Conservation (phyloP, 2,113 vertebrate genomes). For the Nematolebias whitei region DNA sequence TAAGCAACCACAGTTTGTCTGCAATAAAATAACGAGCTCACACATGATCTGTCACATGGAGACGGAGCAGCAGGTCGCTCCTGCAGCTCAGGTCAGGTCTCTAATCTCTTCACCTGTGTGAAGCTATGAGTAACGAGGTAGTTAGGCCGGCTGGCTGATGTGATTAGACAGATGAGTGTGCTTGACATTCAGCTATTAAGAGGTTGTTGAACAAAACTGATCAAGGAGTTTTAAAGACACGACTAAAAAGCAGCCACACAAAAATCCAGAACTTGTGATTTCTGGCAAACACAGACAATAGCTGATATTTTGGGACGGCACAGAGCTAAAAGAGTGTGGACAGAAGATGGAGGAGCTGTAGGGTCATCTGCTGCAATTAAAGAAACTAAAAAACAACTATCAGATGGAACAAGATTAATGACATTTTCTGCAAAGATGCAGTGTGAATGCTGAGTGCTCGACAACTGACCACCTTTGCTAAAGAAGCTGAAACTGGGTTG, state of each 20-base stretch:
- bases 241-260: not conserved
- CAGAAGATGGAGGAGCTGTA: slow-evolving; percentile 5
- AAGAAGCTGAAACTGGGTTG: no score
- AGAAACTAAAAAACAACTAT: slow-evolving; percentile 2
- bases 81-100: no score
- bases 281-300: not conserved
- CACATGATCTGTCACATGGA: no score
- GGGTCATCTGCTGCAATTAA: slow-evolving; percentile 15
- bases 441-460: no score
- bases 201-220: slow-evolving; percentile 3
- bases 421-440: no score
- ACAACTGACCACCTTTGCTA: no score
- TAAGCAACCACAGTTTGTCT: not conserved
- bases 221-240: slow-evolving; percentile 5
- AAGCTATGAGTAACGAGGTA: slow-evolving; percentile 62
- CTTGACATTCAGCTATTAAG: slow-evolving; percentile 18
- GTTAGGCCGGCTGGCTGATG: slow-evolving; percentile 5
- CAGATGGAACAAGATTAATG: not conserved
- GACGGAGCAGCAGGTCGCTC: slow-evolving; percentile 9
- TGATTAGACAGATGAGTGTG: slow-evolving; percentile 2
- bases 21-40: not conserved
- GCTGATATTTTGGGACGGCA: not conserved
- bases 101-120: slow-evolving; percentile 60
- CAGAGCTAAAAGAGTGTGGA: not conserved
- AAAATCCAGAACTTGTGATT: not conserved